Base-by-base conservation (phyloP, 1,140 invertebrate genomes). In the Wasmannia auropunctata region DNA sequence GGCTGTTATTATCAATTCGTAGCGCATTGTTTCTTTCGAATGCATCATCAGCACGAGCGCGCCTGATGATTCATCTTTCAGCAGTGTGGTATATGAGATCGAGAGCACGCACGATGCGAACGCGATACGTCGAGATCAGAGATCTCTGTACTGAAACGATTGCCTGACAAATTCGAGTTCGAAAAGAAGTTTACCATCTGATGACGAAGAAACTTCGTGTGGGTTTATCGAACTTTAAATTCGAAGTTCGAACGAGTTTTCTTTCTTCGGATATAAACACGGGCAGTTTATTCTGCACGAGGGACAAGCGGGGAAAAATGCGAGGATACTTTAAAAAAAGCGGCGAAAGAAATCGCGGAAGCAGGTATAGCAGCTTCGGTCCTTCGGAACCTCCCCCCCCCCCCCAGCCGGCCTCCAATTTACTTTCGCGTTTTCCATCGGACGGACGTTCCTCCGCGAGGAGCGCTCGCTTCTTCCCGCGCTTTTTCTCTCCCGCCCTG, bases 401-500 rank as follows among this genome's bases (percentile, higher is more conserved):
- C n/a, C n/a, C n/a, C n/a, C n/a, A n/a, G n/a, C n/a, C 6, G 16
- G 2, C 16, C 37, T 22, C 43, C 43, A 62, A 51, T 81, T 58
- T 76, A 37, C 22, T 40, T 34, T 43, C 40, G 65, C 56, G 40
- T 67, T 81, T 56, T 43, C 28, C 56, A 51, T 37, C 11, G 43
- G 49, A 74, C 25, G n/a, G 7, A 56, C 37, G n/a, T n/a, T 63
- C 69, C 75, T 69, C 16, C 19, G 46, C n/a, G 25, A 31, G 28
- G 25, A 31, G 28, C 16, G 49, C 77, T 60, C n/a, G 62, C 25
- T 74, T 51, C 54, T 25, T 46, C 40, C 22, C 14, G 8, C 49
- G 34, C 84, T 58, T 83, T 89, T 88, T 88, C 76, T 65, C 51
- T 7, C 70, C 72, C 46, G 37, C 40, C 56, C 56, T 56, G 85